phyloP scores from a whole-genome alignment of 2,113 vertebrate genomes.

The Burhinus oedicnemus region DNA sequence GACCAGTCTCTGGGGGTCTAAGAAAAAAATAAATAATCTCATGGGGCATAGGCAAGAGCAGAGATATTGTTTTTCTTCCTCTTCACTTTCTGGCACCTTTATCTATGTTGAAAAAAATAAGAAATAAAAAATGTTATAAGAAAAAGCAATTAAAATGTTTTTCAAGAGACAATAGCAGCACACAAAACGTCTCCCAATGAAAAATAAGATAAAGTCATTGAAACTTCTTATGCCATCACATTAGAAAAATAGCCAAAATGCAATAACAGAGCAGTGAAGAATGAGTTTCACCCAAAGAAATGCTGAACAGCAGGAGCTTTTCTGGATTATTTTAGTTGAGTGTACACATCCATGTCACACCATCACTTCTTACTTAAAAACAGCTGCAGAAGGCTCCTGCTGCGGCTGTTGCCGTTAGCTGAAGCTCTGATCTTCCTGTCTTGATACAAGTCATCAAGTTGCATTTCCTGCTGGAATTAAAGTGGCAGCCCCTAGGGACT shows the following conservation, averaged over 20 bases:
- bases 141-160: background rate
- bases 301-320: background rate
- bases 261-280: background rate
- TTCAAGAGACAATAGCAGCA: background rate
- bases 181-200: background rate
- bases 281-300: conserved; percentile 22
- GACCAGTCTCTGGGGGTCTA: background rate
- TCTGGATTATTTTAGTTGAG: conserved; percentile 53
- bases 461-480: conserved; percentile 70
- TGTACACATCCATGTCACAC: conserved; percentile 56
- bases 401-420: conserved; percentile 53
- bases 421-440: conserved; percentile 73
- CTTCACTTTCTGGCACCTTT: background rate
- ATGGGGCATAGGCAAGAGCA: background rate
- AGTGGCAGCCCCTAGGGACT: conserved; percentile 62
- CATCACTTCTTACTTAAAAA: conserved; percentile 66
- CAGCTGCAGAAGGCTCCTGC: conserved; percentile 70
- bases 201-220: background rate
- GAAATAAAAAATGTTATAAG: background rate
- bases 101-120: background rate
- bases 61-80: background rate
- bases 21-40: background rate
- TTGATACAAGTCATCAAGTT: conserved; percentile 71
- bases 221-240: background rate
- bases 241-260: background rate